Conservation (phyloP, 2,888 invertebrate genomes). For the Eristalis tenax region DNA sequence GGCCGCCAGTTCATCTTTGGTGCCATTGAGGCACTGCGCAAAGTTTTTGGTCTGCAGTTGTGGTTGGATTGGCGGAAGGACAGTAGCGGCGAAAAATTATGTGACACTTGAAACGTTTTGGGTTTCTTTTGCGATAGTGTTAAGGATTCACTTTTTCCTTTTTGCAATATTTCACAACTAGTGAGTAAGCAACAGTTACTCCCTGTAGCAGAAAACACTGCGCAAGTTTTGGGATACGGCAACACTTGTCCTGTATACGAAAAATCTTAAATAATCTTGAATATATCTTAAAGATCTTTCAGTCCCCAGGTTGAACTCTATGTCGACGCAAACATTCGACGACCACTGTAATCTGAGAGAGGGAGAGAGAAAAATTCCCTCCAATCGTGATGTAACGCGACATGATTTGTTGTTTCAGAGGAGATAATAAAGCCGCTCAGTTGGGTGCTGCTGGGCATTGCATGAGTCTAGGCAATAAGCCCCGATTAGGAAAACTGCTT, state of each 20-base stretch:
- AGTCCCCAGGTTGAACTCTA: too few species aligned
- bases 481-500: slow-evolving; percentile 37
- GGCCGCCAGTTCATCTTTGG: background rate
- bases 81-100: slow-evolving; percentile 10
- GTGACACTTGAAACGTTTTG: background rate
- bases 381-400: slow-evolving; percentile 77
- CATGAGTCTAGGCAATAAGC: slow-evolving; percentile 32
- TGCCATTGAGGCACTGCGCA: background rate
- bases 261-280: too few species aligned
- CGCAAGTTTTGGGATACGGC: too few species aligned
- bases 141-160: too few species aligned
- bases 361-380: background rate
- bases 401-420: slow-evolving; percentile 80
- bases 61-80: background rate
- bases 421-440: slow-evolving; percentile 66
- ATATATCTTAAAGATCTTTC: too few species aligned
- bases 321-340: background rate
- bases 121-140: too few species aligned
- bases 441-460: slow-evolving; percentile 41
- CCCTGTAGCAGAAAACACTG: too few species aligned
- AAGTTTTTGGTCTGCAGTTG: background rate
- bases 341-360: slow-evolving; percentile 10
- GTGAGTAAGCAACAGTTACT: too few species aligned
- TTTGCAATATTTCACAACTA: too few species aligned
- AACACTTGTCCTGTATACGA: too few species aligned